Conservation (phyloP, 2,797 vertebrate genomes). For the Sus cebifrons region DNA sequence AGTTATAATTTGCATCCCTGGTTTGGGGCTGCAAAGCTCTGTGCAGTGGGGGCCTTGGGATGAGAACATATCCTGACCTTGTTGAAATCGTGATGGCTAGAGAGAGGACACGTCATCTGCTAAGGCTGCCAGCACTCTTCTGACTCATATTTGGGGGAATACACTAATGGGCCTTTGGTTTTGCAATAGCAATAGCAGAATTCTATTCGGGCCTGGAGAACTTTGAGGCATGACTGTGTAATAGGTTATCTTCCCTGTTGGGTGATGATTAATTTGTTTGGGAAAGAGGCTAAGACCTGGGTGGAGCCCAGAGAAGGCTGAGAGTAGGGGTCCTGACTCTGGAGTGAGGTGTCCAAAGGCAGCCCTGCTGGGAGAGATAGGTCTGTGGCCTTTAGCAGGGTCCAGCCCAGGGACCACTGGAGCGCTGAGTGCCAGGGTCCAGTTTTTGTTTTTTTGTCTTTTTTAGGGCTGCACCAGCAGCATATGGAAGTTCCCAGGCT, state of each 20-base stretch:
- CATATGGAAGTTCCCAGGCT: too few relatives aligned
- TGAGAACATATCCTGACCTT: neutral
- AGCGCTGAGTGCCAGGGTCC: neutral
- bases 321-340: neutral
- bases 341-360: too few relatives aligned
- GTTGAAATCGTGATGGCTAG: neutral
- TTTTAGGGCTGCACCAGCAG: too few relatives aligned
- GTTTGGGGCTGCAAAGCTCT: neutral
- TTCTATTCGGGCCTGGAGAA: neutral
- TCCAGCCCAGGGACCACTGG: neutral
- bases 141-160: constrained; percentile 30
- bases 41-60: neutral
- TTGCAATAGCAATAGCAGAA: neutral
- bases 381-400: neutral
- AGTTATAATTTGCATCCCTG: neutral
- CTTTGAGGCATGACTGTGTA: neutral
- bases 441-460: too few relatives aligned
- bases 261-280: neutral
- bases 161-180: neutral
- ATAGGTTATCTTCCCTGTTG: neutral
- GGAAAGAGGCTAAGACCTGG: neutral
- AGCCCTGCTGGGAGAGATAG: neutral
- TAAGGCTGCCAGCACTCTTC: neutral
- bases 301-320: neutral
- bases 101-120: neutral